Evolutionary conservation across 1,140 invertebrate genomes (phyloP).

Genomic region (Mercenaria mercenaria): DNA sequence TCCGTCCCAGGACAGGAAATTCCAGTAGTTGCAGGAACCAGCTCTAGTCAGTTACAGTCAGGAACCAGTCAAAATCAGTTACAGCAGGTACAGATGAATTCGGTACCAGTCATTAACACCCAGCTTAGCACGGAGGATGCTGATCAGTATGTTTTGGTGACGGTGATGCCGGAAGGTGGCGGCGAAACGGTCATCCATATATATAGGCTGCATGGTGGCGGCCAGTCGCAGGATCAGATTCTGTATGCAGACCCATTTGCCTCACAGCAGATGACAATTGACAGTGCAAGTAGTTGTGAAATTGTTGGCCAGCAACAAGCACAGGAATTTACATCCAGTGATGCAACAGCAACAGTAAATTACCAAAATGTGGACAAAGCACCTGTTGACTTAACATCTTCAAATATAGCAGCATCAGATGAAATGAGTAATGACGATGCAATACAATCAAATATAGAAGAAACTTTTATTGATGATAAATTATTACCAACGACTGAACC

Average conservation of each 20-base stretch:
- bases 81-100: not conserved
- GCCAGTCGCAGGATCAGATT: not conserved
- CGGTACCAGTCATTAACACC: not conserved
- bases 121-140: conserved; percentile 12
- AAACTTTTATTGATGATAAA: not conserved
- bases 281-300: not conserved
- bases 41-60: not conserved
- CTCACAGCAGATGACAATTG: not conserved
- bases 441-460: not conserved
- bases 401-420: not conserved
- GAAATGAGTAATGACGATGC: not conserved
- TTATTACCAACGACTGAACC: too few relatives aligned
- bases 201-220: conserved; percentile 46
- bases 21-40: not conserved
- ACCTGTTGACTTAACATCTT: not conserved
- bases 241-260: not conserved
- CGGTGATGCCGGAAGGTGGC: conserved; percentile 52
- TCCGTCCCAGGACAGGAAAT: not conserved
- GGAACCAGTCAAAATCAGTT: conserved; percentile 14
- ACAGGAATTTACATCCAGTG: too few relatives aligned
- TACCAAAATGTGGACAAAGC: not conserved
- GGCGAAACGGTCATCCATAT: conserved; percentile 59
- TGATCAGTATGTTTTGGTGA: conserved; percentile 60
- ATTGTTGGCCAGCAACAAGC: not conserved
- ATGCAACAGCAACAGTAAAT: too few relatives aligned